Conservation (phyloP, 2,797 vertebrate genomes). For the Gymnothorax reevesii region DNA sequence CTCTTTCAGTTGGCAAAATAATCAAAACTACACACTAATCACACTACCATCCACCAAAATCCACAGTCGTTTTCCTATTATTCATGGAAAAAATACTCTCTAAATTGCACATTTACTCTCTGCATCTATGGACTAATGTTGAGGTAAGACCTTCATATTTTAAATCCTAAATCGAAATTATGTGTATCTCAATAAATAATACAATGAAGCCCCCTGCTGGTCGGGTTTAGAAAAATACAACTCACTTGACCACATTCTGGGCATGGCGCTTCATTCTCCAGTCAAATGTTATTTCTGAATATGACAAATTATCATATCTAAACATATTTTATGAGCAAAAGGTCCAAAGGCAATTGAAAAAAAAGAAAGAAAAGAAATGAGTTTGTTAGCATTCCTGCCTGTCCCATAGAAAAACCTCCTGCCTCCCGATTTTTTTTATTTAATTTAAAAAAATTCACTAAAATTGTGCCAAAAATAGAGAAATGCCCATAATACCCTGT, state of each 20-base stretch:
- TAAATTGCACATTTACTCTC: neutral
- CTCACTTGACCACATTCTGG: neutral
- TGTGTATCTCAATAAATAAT: constrained; percentile 21
- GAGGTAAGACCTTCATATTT: neutral
- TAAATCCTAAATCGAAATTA: neutral
- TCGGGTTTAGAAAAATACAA: neutral
- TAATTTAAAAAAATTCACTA: too few relatives aligned
- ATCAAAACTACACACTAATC: neutral
- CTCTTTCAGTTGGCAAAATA: neutral
- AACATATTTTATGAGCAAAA: neutral
- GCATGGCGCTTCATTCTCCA: neutral
- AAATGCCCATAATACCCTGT: too few relatives aligned
- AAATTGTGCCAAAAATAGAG: too few relatives aligned
- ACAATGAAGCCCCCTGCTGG: constrained; percentile 53
- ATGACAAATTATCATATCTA: neutral
- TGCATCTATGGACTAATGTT: neutral
- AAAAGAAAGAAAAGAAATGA: too few relatives aligned
- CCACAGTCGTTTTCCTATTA: neutral
- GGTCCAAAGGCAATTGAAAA: neutral
- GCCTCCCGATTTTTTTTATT: too few relatives aligned
- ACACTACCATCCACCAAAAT: neutral
- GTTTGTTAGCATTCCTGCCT: too few relatives aligned
- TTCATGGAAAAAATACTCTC: neutral
- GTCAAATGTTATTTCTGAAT: neutral
- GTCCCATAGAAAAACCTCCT: too few relatives aligned